Evolutionary conservation across 2,113 vertebrate species (phyloP).

Genomic region (Halcyon malimbica): DNA sequence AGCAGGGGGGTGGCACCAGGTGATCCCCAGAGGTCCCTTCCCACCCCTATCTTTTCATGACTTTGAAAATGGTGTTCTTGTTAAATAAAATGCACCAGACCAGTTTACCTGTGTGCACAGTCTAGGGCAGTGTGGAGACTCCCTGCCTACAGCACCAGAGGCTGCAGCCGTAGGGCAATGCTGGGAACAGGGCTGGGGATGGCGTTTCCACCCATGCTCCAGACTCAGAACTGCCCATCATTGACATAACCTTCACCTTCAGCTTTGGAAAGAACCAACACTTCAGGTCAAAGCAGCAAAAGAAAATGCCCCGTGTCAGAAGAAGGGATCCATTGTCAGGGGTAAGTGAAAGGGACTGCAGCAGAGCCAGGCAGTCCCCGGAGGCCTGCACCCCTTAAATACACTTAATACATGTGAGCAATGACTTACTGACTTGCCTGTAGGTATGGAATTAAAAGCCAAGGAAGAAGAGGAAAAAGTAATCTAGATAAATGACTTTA

Average conservation of each 20-base stretch:
- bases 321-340: constrained; percentile 68
- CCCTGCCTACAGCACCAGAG: background rate
- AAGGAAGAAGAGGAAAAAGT: constrained; percentile 81
- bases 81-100: background rate
- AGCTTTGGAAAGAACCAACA: constrained; percentile 42
- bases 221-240: background rate
- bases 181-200: background rate
- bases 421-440: constrained; percentile 85
- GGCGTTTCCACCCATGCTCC: background rate
- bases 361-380: constrained; percentile 57
- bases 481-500: constrained; percentile 85
- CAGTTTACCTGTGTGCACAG: background rate
- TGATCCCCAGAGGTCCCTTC: background rate
- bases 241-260: background rate
- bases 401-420: constrained; percentile 82
- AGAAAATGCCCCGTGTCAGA: constrained; percentile 11
- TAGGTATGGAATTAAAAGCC: constrained; percentile 84
- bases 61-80: background rate
- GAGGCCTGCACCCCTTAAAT: constrained; percentile 70
- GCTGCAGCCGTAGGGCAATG: background rate
- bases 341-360: constrained; percentile 25
- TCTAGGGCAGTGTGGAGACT: background rate
- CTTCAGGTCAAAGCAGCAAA: constrained; percentile 47
- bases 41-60: background rate
- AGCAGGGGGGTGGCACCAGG: background rate